These are phyloP conservation scores for Hypomesus transpacificus DNA, from an alignment of 2,113 vertebrate genomes.

Conservation along the genomic window DNA sequence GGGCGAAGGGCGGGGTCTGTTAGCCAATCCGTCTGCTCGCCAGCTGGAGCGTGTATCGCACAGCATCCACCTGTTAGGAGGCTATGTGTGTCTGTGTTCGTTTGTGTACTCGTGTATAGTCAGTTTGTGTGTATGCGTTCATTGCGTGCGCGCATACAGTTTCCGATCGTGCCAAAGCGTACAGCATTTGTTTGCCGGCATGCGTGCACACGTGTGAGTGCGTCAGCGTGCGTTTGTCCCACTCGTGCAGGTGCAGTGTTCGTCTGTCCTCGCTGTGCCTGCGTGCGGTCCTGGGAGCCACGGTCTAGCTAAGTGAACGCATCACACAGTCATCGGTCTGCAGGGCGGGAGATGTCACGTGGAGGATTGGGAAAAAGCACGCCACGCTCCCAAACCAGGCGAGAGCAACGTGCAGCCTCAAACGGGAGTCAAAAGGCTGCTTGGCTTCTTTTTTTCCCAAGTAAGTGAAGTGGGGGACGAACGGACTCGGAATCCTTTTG, in stretches of 20 bases:
- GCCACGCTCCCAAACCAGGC: neutral
- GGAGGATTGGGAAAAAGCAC: neutral
- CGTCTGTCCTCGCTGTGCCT: neutral
- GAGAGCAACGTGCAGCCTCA: neutral
- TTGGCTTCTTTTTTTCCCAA: no score
- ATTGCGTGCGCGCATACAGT: no score
- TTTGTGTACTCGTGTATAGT: neutral
- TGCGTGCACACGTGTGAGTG: neutral
- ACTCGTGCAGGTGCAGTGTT: neutral
- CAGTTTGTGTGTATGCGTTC: neutral
- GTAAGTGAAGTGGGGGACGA: no score
- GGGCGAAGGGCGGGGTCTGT: neutral
- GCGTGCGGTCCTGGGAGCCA: neutral
- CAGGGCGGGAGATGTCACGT: constrained; percentile 6
- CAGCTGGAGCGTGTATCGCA: no score
- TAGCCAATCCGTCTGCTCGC: neutral
- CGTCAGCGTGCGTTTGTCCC: no score
- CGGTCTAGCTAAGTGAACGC: neutral
- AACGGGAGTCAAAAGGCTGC: neutral
- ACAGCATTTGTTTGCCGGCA: neutral
- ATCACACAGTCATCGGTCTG: constrained; percentile 1
- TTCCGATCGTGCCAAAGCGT: no score
- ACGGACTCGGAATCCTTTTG: no score
- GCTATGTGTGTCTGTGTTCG: neutral
- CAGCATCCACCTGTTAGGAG: neutral